Conservation (phyloP, 2,888 invertebrate species). For the Ophion obscuratus region DNA sequence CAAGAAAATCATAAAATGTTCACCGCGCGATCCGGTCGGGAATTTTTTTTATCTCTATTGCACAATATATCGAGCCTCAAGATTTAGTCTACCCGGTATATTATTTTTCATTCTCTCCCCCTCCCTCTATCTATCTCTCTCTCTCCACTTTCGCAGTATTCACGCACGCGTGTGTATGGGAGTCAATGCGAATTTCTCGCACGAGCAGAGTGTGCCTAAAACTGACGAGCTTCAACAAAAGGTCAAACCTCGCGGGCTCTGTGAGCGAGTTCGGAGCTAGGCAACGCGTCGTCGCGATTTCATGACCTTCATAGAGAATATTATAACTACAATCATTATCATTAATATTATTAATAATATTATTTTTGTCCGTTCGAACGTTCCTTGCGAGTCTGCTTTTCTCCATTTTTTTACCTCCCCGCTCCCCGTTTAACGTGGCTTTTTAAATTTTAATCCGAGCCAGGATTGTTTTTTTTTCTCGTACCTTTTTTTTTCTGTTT, state of each 20-base stretch:
- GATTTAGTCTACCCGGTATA: not conserved
- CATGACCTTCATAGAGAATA: slow-evolving; percentile 52
- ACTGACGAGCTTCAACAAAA: slow-evolving; percentile 54
- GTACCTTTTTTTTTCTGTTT: not conserved
- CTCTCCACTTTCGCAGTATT: not conserved
- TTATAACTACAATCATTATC: slow-evolving; percentile 32
- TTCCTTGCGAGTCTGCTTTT: not conserved
- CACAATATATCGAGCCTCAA: slow-evolving; percentile 14
- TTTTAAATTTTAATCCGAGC: not conserved
- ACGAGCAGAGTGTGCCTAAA: slow-evolving; percentile 55
- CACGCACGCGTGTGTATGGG: slow-evolving; percentile 1
- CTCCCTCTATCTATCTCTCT: not conserved
- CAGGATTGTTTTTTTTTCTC: not conserved
- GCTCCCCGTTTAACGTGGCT: not conserved
- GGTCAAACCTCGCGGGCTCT: slow-evolving; percentile 52
- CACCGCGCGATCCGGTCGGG: not conserved
- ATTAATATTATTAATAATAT: slow-evolving; percentile 31
- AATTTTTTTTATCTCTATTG: not conserved
- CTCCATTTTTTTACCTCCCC: not conserved
- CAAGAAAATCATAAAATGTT: not conserved
- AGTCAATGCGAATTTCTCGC: slow-evolving; percentile 28
- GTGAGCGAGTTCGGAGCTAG: slow-evolving; percentile 63
- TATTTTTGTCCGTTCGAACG: slow-evolving; percentile 8
- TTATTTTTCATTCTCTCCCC: not conserved
- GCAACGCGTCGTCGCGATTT: slow-evolving; percentile 63